Percentiles rank a stretch among this genome's conserved stretches.
Conservation (phyloP, 1,140 invertebrate genomes). For the Aphelinus atriplicis region DNA sequence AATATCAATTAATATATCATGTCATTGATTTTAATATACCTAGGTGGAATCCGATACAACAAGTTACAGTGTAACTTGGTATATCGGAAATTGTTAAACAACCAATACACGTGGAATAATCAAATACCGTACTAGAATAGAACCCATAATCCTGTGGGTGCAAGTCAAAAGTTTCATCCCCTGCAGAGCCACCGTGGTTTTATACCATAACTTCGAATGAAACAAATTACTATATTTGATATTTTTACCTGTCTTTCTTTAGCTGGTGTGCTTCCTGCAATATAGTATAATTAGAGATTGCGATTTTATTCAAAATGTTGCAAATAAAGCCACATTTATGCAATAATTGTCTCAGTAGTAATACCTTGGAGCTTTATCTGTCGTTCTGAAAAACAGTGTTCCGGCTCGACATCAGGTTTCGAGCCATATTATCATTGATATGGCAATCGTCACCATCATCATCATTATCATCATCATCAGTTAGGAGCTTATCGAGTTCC, state of each 20-base stretch:
- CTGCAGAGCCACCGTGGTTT: too few species aligned
- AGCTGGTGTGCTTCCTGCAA: constrained; percentile 71
- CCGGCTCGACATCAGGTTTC: constrained; percentile 53
- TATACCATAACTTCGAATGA: too few species aligned
- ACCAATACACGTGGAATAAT: too few species aligned
- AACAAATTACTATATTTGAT: too few species aligned
- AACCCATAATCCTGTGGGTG: too few species aligned
- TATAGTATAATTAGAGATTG: too few species aligned
- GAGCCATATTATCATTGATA: constrained; percentile 47
- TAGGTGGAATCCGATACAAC: neutral
- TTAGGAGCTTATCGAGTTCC: constrained; percentile 31
- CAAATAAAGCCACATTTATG: neutral
- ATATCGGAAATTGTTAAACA: constrained; percentile 62
- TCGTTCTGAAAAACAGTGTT: constrained; percentile 74
- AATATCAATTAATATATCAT: neutral
- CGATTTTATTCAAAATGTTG: too few species aligned
- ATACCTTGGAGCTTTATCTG: constrained; percentile 68
- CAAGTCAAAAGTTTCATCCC: too few species aligned
- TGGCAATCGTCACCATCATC: constrained; percentile 46
- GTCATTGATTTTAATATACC: constrained; percentile 5
- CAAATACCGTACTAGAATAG: too few species aligned
- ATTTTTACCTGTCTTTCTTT: constrained; percentile 73
- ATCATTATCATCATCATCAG: constrained; percentile 35
- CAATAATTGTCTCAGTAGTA: constrained; percentile 35
- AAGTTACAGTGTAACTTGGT: neutral